phyloP scores from a whole-genome alignment of 2,113 vertebrate genomes.

The Mus spicilegus region DNA sequence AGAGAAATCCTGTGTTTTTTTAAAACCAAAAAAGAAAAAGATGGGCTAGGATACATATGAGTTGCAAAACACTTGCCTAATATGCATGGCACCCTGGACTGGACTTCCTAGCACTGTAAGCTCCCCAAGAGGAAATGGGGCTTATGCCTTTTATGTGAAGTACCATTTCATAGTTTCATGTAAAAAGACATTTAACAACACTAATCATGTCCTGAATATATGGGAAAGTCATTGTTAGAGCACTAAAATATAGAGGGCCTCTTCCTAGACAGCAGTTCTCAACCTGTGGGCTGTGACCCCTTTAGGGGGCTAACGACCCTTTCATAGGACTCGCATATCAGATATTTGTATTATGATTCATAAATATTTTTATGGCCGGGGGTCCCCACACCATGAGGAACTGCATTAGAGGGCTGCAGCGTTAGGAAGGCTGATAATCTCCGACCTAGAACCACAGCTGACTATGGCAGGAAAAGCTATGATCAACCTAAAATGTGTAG shows the following conservation, averaged over 20 bases:
- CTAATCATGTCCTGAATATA: conserved; percentile 1
- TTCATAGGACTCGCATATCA: background rate
- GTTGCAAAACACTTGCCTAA: background rate
- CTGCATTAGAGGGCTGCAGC: background rate
- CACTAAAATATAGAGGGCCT: background rate
- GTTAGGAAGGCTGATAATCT: background rate
- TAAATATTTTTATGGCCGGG: background rate
- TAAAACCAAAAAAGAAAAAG: background rate
- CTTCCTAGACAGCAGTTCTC: background rate
- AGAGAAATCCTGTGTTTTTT: background rate
- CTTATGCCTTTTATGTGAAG: background rate
- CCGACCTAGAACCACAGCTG: background rate
- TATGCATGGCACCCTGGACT: background rate
- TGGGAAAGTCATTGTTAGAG: conserved; percentile 21
- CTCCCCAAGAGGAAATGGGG: background rate
- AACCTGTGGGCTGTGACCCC: background rate
- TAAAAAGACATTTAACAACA: conserved; percentile 35
- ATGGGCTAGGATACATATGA: background rate
- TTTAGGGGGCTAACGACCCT: background rate
- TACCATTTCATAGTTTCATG: background rate
- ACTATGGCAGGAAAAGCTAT: background rate
- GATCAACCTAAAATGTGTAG: background rate
- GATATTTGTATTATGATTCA: background rate
- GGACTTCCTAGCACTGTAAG: background rate
- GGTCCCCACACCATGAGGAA: background rate